These are phyloP conservation scores for Nylanderia fulva DNA, from an alignment of 1,140 invertebrate species.

Conservation along the genomic window DNA sequence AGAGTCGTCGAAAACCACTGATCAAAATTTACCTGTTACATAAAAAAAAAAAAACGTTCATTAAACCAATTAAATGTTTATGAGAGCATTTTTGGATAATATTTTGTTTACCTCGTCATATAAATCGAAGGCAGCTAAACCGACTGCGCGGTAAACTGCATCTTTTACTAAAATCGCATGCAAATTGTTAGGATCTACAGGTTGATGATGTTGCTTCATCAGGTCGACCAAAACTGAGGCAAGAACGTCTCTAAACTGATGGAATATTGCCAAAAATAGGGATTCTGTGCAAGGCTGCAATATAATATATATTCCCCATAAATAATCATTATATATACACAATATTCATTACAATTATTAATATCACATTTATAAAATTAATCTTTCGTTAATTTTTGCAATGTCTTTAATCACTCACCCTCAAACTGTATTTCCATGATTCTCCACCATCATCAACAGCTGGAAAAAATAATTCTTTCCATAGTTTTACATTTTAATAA, in stretches of 20 bases:
- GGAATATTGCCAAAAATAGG: constrained; percentile 94
- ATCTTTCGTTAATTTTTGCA: constrained; percentile 28
- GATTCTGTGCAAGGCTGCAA: constrained; percentile 94
- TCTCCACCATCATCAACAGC: constrained; percentile 95
- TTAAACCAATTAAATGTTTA: constrained; percentile 32
- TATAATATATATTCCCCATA: constrained; percentile 2
- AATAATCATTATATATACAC: constrained; percentile 67
- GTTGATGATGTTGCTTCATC: constrained; percentile 88
- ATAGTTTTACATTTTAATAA: background rate
- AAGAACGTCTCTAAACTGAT: constrained; percentile 91
- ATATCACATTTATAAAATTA: constrained; percentile 23
- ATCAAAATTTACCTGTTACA: constrained; percentile 93
- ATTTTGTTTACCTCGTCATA: constrained; percentile 92
- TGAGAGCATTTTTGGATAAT: background rate
- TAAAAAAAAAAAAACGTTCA: constrained; percentile 35
- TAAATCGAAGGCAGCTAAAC: constrained; percentile 95
- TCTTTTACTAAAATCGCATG: constrained; percentile 94
- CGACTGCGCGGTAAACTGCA: constrained; percentile 97
- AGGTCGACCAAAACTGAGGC: constrained; percentile 91
- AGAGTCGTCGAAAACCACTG: constrained; percentile 95
- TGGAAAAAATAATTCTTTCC: constrained; percentile 77
- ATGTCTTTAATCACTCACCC: constrained; percentile 87
- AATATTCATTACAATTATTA: no score
- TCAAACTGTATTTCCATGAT: constrained; percentile 96
- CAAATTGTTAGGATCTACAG: constrained; percentile 90